Percentiles rank a stretch among this genome's conserved stretches.
Evolutionary conservation across 2,113 vertebrate genomes (phyloP).

Genomic region (Erinaceus europaeus): DNA sequence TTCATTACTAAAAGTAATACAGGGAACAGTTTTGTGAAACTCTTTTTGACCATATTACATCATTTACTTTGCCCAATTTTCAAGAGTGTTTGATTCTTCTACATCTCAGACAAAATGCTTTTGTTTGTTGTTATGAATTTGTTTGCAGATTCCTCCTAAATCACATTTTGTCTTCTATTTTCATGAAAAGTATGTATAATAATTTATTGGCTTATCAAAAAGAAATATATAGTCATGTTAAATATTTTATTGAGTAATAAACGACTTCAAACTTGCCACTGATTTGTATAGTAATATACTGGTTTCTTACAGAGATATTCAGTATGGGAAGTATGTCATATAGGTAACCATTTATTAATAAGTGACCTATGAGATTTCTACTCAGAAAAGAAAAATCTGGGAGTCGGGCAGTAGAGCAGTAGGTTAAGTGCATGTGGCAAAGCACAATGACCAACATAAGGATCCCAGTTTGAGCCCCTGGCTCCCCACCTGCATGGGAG

Average conservation of each 20-base stretch:
- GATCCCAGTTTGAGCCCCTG: too few species aligned
- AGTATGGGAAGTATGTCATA: background rate
- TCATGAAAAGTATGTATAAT: background rate
- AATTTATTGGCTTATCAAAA: constrained; percentile 15
- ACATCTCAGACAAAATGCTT: background rate
- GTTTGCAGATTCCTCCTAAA: background rate
- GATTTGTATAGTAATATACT: background rate
- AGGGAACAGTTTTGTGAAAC: background rate
- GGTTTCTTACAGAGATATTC: constrained; percentile 27
- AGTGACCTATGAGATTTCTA: constrained; percentile 3
- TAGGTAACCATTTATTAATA: constrained; percentile 9
- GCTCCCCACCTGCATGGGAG: too few species aligned
- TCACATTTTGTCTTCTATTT: background rate
- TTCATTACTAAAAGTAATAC: background rate
- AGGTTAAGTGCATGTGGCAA: too few species aligned
- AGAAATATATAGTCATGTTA: background rate
- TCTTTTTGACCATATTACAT: background rate
- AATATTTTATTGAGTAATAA: background rate
- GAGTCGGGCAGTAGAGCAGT: too few species aligned
- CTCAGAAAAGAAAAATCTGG: constrained; percentile 14
- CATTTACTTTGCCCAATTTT: constrained; percentile 18
- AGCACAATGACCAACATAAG: too few species aligned
- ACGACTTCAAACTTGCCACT: background rate
- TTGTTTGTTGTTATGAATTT: background rate
- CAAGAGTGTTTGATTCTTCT: background rate